Evolutionary conservation across 2,888 invertebrate species (phyloP), one percentile per base, ranked within the genome.

Genomic region (Nomada lathburiana): DNA sequence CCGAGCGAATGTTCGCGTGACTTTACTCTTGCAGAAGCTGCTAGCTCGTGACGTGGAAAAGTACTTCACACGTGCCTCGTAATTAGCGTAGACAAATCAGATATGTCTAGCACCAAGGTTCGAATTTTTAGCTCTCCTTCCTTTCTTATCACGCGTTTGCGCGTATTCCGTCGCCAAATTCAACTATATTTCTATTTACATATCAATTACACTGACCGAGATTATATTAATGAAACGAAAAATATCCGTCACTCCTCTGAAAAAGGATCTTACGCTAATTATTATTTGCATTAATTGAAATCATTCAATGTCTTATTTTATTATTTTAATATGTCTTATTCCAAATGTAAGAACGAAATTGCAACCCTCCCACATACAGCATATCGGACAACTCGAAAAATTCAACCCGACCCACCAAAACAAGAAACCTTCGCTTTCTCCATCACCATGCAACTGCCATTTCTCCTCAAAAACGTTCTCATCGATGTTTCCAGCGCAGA

Each of bases 1-100:
- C 70, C 79, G 78, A 64, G 84, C 75, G 65, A 80, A 53, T 53
- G 16, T 80, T 80, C 85, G 79, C 83, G 83, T 85, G 73, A 76
- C 74, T 70, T 53, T 53, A 50, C 7, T 47, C 29, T 26, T 53
- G 26, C 55, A n/a, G n/a, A 23, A 47, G 47, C 63, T 16, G 36
- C 36, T 59, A 36, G n/a, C 59, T 79, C 52, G 52, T 52, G 36
- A 76, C 50, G 42, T 26, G 29, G 53, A 59, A 57, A 4, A 68
- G 23, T 68, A 47, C 55, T 68, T 68, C 63, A 55, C 80, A 42
- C 72, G 57, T 47, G 52, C 13, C n/a, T 1, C 18, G 42, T 55
- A 80, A 80, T 81, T 80, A 60, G 50, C 4, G 5, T 64, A 11
- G 47, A 16, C 1, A 50, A 42, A 64, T 57, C 44, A 23, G 23